Conservation (phyloP, 2,113 vertebrate species). For the Phyllostomus hastatus region DNA sequence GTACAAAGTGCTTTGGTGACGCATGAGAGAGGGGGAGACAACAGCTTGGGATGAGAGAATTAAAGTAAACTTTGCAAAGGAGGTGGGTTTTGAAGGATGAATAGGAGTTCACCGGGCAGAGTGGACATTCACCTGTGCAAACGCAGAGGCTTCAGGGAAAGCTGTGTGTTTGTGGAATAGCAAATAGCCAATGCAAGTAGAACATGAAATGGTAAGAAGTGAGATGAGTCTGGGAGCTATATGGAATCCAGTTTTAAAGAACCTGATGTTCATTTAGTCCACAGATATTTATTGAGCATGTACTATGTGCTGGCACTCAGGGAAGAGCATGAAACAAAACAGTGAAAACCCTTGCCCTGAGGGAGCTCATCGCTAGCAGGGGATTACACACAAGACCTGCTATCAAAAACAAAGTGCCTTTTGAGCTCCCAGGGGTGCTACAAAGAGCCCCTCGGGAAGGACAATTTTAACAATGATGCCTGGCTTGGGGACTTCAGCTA, state of each 20-base stretch:
- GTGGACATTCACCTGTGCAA: not conserved
- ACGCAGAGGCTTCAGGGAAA: not conserved
- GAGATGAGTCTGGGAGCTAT: not conserved
- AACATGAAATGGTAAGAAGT: not conserved
- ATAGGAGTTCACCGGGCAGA: not conserved
- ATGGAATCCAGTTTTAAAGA: not conserved
- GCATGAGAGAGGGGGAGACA: no score
- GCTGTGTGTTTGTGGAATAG: not conserved
- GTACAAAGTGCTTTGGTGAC: not conserved
- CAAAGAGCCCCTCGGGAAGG: constrained; percentile 1
- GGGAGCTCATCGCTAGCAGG: not conserved
- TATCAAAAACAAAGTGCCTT: not conserved
- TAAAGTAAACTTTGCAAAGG: not conserved
- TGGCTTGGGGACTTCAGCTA: constrained; percentile 46
- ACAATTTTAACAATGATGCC: constrained; percentile 48
- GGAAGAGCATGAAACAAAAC: not conserved
- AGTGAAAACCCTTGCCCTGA: not conserved
- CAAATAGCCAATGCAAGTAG: not conserved
- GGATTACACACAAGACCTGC: not conserved
- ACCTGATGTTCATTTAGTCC: not conserved
- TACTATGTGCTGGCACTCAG: not conserved
- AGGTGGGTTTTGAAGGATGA: not conserved
- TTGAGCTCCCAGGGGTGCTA: not conserved
- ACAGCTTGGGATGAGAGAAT: not conserved
- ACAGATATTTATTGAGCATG: not conserved